A percentile compares a stretch with the other conserved stretches of the same genome.
phyloP scores from a whole-genome alignment of 2,797 vertebrate species.

The Protosalanx chinensis region DNA sequence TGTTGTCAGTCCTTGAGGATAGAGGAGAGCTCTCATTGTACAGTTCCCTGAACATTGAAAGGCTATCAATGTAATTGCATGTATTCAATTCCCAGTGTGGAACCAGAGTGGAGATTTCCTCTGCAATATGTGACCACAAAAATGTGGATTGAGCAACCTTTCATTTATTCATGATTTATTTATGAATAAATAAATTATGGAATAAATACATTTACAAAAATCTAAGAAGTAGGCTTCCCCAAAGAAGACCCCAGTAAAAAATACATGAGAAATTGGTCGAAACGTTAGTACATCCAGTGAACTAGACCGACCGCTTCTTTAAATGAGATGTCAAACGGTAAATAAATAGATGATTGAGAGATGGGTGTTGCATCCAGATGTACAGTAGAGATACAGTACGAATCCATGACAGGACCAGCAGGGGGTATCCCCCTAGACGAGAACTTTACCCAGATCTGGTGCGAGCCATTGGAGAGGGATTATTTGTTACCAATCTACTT shows the following conservation, averaged over 20 bases:
- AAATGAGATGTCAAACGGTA: neutral
- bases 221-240: neutral
- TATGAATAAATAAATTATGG: too few species aligned
- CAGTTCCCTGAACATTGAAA: too few species aligned
- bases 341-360: neutral
- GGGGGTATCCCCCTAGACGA: neutral
- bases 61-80: too few species aligned
- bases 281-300: neutral
- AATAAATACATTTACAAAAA: neutral
- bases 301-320: neutral
- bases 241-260: neutral
- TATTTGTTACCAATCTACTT: conserved; percentile 66
- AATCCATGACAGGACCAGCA: neutral
- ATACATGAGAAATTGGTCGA: neutral
- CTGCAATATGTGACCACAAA: too few species aligned
- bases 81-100: too few species aligned
- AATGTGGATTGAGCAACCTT: too few species aligned
- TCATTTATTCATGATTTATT: too few species aligned
- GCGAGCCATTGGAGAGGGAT: conserved; percentile 50
- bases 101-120: too few species aligned
- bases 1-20: too few species aligned
- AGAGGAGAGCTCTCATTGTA: too few species aligned
- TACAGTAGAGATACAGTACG: neutral
- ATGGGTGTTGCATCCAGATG: neutral
- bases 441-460: conserved; percentile 2